Evolutionary conservation across 1,140 invertebrate genomes (phyloP).

Genomic region (Trachelipus rathkii): DNA sequence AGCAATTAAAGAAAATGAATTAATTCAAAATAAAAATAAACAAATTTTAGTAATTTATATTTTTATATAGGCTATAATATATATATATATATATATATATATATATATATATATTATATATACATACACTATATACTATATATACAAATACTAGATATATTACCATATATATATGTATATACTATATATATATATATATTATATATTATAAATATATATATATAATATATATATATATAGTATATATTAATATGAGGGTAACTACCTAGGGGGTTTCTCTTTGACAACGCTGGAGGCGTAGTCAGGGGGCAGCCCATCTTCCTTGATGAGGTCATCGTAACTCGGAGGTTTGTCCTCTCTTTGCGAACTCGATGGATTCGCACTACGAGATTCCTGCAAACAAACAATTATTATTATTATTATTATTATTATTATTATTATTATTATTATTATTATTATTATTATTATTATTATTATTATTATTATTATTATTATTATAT

Average conservation of each 20-base stretch:
- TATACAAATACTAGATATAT: neutral
- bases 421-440: constrained; percentile 15
- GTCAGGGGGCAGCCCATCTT: neutral
- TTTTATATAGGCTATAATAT: neutral
- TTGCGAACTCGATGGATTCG: neutral
- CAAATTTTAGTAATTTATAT: neutral
- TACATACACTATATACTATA: neutral
- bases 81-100: neutral
- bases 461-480: neutral
- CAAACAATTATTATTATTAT: neutral
- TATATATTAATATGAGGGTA: neutral
- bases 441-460: constrained; percentile 11
- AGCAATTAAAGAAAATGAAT: neutral
- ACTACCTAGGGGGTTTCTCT: neutral
- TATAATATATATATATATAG: neutral
- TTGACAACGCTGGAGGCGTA: neutral
- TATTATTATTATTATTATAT: too few relatives aligned
- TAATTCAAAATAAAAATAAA: neutral
- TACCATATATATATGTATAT: neutral
- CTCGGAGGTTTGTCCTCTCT: neutral
- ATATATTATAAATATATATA: neutral
- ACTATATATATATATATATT: neutral
- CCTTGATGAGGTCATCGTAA: neutral
- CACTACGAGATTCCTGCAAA: neutral
- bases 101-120: neutral